Conservation (phyloP, 2,888 invertebrate genomes). For the Leptinotarsa juncta region DNA sequence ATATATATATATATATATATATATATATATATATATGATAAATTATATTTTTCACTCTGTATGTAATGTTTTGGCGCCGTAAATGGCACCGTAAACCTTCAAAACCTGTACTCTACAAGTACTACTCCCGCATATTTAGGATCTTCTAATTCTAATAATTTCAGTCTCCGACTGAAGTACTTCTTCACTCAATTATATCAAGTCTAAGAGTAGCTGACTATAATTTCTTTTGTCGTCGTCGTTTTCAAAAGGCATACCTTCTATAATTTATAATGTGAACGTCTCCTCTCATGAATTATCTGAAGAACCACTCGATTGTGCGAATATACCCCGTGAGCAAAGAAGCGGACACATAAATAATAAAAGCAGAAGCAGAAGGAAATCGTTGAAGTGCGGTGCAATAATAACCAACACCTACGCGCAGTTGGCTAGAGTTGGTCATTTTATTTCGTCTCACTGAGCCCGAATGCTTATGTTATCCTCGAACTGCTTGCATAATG, state of each 20-base stretch:
- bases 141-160: no score
- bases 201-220: not conserved
- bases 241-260: not conserved
- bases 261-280: not conserved
- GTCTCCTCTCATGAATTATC: conserved; percentile 25
- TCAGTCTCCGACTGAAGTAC: not conserved
- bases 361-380: conserved; percentile 37
- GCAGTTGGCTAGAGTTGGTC: conserved; percentile 32
- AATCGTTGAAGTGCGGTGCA: conserved; percentile 37
- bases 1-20: no score
- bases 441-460: conserved; percentile 43
- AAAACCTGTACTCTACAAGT: no score
- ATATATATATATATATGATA: no score
- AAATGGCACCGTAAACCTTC: no score
- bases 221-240: not conserved
- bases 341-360: conserved; percentile 38
- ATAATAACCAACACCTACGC: conserved; percentile 42
- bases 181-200: not conserved
- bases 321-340: conserved; percentile 28
- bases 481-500: conserved; percentile 29
- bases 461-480: conserved; percentile 34
- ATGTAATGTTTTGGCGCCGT: no score
- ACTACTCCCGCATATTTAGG: no score
- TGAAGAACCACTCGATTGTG: conserved; percentile 35
- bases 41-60: no score